Evolutionary conservation across 1,140 invertebrate genomes (phyloP).

Genomic region (Saccostrea glomerata): DNA sequence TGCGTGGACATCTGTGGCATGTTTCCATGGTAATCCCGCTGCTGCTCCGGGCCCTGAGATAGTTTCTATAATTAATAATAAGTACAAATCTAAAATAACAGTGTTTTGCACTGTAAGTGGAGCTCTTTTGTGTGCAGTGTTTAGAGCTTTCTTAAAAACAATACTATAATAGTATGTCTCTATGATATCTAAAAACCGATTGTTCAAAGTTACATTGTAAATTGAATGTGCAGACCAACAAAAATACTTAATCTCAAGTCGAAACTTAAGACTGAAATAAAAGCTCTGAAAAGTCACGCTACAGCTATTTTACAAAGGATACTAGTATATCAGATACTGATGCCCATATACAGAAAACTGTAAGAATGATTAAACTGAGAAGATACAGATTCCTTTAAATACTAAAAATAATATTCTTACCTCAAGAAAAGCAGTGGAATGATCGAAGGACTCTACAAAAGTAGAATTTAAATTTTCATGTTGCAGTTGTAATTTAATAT

Average conservation of each 20-base stretch:
- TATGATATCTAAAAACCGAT: too few relatives aligned
- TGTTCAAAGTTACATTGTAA: too few relatives aligned
- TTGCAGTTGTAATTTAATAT: background rate
- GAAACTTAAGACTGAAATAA: too few relatives aligned
- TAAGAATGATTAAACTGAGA: background rate
- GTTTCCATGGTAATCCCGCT: background rate
- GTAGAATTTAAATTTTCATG: background rate
- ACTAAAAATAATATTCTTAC: background rate
- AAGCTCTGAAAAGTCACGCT: too few relatives aligned
- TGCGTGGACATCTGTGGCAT: slow-evolving; percentile 5
- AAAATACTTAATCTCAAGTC: too few relatives aligned
- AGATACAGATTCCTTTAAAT: too few relatives aligned
- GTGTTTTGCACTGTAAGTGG: too few relatives aligned
- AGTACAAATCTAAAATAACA: too few relatives aligned
- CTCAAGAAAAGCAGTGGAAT: background rate
- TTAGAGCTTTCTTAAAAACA: too few relatives aligned
- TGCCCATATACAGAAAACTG: background rate
- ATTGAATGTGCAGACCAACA: too few relatives aligned
- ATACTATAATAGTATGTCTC: too few relatives aligned
- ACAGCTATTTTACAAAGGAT: background rate
- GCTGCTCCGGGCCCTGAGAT: background rate
- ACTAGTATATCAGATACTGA: background rate
- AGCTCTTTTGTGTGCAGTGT: too few relatives aligned
- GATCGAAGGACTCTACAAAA: slow-evolving; percentile 16
- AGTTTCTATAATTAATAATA: background rate